Evolutionary conservation across 2,888 invertebrate genomes (phyloP).

Genomic region (Psococerastis gibbosa): DNA sequence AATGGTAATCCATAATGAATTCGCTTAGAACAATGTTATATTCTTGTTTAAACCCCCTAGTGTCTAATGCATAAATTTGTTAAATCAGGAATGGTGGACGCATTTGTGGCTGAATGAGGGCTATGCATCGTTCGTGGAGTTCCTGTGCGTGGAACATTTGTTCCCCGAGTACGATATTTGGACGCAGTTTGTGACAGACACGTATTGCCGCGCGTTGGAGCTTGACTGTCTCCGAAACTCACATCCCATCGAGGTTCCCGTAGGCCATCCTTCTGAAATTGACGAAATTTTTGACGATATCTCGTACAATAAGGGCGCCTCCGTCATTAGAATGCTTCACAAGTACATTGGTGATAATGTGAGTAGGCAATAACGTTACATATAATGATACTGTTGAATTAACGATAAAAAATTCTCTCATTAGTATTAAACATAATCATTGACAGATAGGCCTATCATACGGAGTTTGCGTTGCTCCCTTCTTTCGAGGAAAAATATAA

Average conservation of each 20-base stretch:
- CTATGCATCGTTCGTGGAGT: slow-evolving; percentile 91
- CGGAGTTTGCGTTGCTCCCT: too few relatives aligned
- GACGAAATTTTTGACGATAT: slow-evolving; percentile 97
- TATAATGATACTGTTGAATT: too few relatives aligned
- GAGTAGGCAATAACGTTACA: too few relatives aligned
- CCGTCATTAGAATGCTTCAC: slow-evolving; percentile 86
- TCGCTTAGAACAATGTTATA: too few relatives aligned
- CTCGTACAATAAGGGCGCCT: slow-evolving; percentile 90
- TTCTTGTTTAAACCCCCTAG: too few relatives aligned
- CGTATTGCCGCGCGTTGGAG: slow-evolving; percentile 64
- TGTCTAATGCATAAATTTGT: too few relatives aligned
- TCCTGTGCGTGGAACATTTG: slow-evolving; percentile 75
- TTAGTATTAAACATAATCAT: too few relatives aligned
- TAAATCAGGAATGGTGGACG: slow-evolving; percentile 89
- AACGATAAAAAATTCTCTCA: too few relatives aligned
- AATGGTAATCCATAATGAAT: too few relatives aligned
- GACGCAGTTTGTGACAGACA: slow-evolving; percentile 88
- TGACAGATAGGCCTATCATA: too few relatives aligned
- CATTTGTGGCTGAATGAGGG: slow-evolving; percentile 94
- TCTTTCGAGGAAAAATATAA: too few relatives aligned
- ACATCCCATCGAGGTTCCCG: slow-evolving; percentile 86
- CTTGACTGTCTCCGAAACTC: slow-evolving; percentile 79
- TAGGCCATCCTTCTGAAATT: slow-evolving; percentile 84
- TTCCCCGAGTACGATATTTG: slow-evolving; percentile 95
- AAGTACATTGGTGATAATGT: slow-evolving; percentile 76